These are phyloP conservation scores for Oligia fasciuncula DNA, from an alignment of 2,888 invertebrate genomes.

Conservation along the genomic window DNA sequence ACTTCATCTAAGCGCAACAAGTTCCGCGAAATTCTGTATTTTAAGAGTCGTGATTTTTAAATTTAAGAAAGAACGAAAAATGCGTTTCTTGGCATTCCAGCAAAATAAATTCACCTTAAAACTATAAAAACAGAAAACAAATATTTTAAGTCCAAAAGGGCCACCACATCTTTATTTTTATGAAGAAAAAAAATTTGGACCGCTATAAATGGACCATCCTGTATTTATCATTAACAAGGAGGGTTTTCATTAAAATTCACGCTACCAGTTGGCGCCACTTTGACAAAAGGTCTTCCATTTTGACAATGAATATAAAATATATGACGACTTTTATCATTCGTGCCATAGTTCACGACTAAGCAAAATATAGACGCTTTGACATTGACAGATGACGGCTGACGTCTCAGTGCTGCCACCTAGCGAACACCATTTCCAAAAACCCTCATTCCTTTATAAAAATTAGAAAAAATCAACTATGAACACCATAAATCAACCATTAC, in stretches of 20 bases:
- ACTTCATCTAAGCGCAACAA: too few species aligned
- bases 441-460: slow-evolving; percentile 8
- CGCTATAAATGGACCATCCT: background rate
- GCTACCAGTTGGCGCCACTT: background rate
- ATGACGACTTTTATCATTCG: background rate
- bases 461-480: background rate
- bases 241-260: background rate
- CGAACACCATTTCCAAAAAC: background rate
- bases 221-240: background rate
- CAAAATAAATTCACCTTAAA: too few species aligned
- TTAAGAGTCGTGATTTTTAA: too few species aligned
- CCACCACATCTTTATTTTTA: too few species aligned
- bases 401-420: background rate
- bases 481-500: background rate
- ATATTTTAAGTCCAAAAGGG: too few species aligned
- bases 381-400: background rate
- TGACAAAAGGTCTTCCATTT: background rate
- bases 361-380: background rate
- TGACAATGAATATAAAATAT: background rate
- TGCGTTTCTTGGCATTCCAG: too few species aligned
- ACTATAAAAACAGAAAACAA: too few species aligned
- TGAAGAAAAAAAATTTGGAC: background rate
- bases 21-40: too few species aligned
- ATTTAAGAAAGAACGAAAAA: too few species aligned
- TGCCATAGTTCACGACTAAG: background rate